These are phyloP conservation scores for Ginglymostoma cirratum DNA, from an alignment of 2,113 vertebrate species.

Conservation along the genomic window DNA sequence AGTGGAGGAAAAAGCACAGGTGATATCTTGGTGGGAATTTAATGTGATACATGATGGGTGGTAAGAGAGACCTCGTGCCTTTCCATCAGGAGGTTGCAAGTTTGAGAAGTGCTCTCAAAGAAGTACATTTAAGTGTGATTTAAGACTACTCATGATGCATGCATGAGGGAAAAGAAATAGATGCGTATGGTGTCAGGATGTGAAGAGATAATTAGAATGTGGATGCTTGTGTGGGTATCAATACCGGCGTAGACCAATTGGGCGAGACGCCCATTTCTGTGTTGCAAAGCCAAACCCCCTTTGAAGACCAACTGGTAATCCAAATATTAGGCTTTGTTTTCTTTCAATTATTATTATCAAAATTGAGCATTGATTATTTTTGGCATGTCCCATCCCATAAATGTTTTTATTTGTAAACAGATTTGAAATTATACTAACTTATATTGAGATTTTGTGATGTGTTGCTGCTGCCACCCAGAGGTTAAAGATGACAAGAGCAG, in stretches of 20 bases:
- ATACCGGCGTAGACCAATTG: neutral
- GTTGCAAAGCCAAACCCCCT: neutral
- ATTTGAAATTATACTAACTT: neutral
- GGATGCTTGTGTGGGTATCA: neutral
- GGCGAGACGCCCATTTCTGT: neutral
- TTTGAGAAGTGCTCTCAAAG: neutral
- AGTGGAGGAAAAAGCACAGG: too few species aligned
- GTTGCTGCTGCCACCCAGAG: constrained; percentile 24
- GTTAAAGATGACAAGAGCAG: neutral
- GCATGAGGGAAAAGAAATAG: neutral
- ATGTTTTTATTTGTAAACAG: neutral
- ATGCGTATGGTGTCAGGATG: neutral
- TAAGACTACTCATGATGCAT: neutral
- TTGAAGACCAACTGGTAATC: neutral
- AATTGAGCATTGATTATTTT: neutral
- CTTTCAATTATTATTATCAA: neutral
- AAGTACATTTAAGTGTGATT: neutral
- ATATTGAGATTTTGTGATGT: neutral
- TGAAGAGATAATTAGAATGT: neutral
- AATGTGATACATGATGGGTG: neutral
- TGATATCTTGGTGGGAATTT: neutral
- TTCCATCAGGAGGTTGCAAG: neutral
- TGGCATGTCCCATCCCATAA: neutral
- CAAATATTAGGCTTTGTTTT: neutral
- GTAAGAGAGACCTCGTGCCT: neutral